phyloP scores from a whole-genome alignment of 2,113 vertebrate species.

The Zootoca vivipara region DNA sequence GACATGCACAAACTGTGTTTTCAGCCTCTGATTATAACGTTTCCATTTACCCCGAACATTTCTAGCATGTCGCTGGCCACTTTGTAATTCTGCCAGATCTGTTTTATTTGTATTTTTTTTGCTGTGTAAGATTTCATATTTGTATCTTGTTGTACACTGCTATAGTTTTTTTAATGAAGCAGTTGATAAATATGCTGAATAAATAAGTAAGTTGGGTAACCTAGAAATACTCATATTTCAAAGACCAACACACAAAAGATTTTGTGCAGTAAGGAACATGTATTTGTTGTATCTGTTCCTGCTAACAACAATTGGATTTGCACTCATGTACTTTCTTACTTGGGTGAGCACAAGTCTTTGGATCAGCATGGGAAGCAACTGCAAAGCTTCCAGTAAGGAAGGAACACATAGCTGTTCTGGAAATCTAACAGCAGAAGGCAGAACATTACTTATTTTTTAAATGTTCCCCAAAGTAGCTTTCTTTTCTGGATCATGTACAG shows the following conservation, averaged over 20 bases:
- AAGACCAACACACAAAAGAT: not conserved
- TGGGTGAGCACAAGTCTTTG: not conserved
- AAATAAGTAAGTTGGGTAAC: not conserved
- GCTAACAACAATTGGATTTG: not conserved
- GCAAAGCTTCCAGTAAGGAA: not conserved
- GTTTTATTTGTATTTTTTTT: too few relatives aligned
- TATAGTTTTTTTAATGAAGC: too few relatives aligned
- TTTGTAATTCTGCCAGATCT: too few relatives aligned
- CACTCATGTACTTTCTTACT: not conserved
- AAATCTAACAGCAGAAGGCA: not conserved
- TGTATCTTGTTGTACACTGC: too few relatives aligned
- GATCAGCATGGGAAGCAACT: not conserved
- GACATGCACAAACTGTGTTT: too few relatives aligned
- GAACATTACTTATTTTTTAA: not conserved
- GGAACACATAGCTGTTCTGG: not conserved
- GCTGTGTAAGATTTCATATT: too few relatives aligned
- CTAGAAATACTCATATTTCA: not conserved
- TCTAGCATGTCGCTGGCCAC: too few relatives aligned
- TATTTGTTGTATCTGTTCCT: not conserved
- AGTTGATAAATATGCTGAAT: too few relatives aligned
- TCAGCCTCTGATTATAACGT: too few relatives aligned
- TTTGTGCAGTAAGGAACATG: not conserved
- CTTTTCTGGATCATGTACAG: not conserved
- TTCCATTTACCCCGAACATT: too few relatives aligned
- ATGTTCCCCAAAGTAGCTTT: not conserved